Evolutionary conservation across 2,797 vertebrate species (phyloP).

Genomic region (Poeciliopsis presidionis): DNA sequence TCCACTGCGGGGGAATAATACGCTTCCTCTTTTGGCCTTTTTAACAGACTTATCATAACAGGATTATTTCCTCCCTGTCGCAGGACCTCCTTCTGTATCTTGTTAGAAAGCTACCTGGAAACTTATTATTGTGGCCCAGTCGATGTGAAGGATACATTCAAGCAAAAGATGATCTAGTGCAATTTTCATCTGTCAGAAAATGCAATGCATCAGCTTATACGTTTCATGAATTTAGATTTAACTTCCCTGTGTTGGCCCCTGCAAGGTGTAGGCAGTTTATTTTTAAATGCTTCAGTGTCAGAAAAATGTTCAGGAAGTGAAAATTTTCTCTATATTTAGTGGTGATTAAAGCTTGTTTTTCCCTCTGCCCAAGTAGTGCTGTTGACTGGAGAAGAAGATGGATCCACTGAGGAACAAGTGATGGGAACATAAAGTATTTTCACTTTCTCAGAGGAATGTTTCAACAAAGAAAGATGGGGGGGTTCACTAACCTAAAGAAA

Average conservation of each 20-base stretch:
- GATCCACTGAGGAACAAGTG: conserved; percentile 45
- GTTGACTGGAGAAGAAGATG: conserved; percentile 64
- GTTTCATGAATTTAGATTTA: conserved; percentile 44
- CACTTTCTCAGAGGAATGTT: conserved; percentile 54
- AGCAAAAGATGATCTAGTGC: conserved; percentile 26
- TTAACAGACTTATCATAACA: conserved; percentile 70
- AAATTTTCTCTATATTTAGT: conserved; percentile 75
- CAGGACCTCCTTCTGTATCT: conserved; percentile 55
- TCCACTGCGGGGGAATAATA: conserved; percentile 64
- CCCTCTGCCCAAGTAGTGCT: conserved; percentile 43
- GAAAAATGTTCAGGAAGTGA: conserved; percentile 66
- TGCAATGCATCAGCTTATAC: conserved; percentile 41
- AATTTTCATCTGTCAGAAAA: conserved; percentile 37
- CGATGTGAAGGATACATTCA: conserved; percentile 35
- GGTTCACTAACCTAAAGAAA: conserved; percentile 53
- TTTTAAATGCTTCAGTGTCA: conserved; percentile 57
- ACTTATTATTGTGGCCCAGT: conserved; percentile 38
- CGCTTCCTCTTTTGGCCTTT: conserved; percentile 58
- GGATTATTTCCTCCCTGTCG: conserved; percentile 67
- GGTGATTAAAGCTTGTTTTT: conserved; percentile 36
- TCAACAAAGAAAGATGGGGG: conserved; percentile 20
- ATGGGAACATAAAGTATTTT: conserved; percentile 43
- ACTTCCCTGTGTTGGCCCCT: conserved; percentile 54
- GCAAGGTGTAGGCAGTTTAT: conserved; percentile 61
- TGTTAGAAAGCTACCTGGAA: conserved; percentile 65